Percentiles rank a stretch among this genome's conserved stretches.
Conservation (phyloP, 2,888 invertebrate species). For the Agrotis clavis region DNA sequence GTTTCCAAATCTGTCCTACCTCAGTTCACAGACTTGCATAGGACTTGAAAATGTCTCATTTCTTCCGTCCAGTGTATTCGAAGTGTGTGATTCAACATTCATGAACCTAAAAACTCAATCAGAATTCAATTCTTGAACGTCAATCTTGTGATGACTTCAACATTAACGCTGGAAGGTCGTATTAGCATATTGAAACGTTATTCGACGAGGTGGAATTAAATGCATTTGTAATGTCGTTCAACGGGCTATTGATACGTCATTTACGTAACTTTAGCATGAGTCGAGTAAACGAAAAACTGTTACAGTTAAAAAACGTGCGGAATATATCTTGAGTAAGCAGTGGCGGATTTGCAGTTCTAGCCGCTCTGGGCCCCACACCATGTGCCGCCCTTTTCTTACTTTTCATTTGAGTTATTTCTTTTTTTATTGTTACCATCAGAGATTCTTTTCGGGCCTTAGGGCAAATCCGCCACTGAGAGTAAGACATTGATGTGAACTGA, state of each 20-base stretch:
- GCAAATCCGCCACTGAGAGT: no score
- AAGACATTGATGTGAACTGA: no score
- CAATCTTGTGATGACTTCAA: constrained; percentile 28
- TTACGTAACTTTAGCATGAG: neutral
- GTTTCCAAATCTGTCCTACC: neutral
- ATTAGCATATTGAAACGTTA: constrained; percentile 22
- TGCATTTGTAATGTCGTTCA: constrained; percentile 13
- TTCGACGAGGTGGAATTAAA: constrained; percentile 1
- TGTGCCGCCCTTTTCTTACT: no score
- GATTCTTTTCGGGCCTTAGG: no score
- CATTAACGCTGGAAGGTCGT: constrained; percentile 10
- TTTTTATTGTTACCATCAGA: no score
- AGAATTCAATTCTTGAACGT: constrained; percentile 34
- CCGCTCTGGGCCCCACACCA: no score
- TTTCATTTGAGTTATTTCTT: no score
- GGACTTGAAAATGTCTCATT: neutral
- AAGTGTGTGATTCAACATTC: constrained; percentile 27
- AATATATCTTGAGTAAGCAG: no score
- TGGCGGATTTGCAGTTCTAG: no score
- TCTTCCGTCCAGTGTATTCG: neutral
- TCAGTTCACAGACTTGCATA: neutral
- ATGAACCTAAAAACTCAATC: constrained; percentile 34
- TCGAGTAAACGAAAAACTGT: neutral
- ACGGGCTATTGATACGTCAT: neutral
- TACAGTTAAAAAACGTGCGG: neutral